A percentile compares a stretch with the other conserved stretches of the same genome.
Evolutionary conservation across 1,140 invertebrate species (phyloP).

Genomic region (Caenorhabditis inopinata): DNA sequence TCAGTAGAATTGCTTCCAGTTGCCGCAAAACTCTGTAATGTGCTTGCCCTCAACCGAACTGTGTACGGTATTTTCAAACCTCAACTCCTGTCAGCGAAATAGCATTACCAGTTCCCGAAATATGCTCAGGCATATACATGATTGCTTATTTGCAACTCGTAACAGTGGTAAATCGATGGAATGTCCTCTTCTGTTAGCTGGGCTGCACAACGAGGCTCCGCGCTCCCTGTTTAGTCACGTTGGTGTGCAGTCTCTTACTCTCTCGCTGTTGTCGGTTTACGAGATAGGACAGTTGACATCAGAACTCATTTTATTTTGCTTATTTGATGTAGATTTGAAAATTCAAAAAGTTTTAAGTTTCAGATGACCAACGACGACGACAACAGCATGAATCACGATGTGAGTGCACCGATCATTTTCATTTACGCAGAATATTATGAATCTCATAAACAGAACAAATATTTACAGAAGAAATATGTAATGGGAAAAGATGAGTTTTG

Average conservation of each 20-base stretch:
- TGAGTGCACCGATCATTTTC: no score
- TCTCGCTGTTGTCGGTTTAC: neutral
- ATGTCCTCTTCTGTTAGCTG: neutral
- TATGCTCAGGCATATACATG: slow-evolving; percentile 25
- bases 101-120: neutral
- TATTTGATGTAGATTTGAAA: neutral
- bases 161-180: neutral
- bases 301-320: neutral
- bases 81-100: neutral
- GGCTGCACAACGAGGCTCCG: neutral
- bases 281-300: neutral
- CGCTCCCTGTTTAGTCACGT: neutral
- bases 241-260: neutral
- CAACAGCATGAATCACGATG: neutral
- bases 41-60: no score
- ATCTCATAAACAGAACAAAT: no score
- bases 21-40: neutral
- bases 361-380: neutral
- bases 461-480: slow-evolving; percentile 31
- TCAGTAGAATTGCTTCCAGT: neutral
- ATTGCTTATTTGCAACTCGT: neutral
- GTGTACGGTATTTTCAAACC: neutral
- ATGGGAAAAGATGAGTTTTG: slow-evolving; percentile 55
- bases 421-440: no score
- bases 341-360: neutral